Conservation (phyloP, 2,113 vertebrate species). For the Urocitellus parryii region DNA sequence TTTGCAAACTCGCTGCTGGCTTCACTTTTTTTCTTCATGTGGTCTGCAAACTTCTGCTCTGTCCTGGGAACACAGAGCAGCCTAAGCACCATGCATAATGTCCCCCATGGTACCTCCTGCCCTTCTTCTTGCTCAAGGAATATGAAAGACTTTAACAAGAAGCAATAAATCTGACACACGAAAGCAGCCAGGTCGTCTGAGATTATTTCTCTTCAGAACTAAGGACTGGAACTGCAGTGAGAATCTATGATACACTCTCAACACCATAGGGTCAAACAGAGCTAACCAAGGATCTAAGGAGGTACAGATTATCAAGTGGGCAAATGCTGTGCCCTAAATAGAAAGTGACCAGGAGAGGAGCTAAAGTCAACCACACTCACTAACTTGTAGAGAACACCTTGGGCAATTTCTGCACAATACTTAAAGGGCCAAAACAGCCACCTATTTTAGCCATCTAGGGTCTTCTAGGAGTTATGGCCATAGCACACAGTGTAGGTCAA, state of each 20-base stretch:
- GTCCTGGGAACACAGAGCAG: conserved; percentile 86
- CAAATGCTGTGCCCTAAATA: background rate
- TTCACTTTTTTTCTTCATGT: conserved; percentile 97
- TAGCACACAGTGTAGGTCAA: background rate
- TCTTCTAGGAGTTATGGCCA: background rate
- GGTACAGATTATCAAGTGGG: background rate
- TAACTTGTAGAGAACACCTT: background rate
- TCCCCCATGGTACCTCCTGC: background rate
- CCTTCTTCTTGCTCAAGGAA: background rate
- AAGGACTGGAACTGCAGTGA: background rate
- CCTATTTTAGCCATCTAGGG: too few species aligned
- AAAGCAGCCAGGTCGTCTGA: background rate
- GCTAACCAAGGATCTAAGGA: background rate
- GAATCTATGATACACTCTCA: background rate
- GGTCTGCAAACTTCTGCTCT: conserved; percentile 98
- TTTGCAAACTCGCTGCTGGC: conserved; percentile 98
- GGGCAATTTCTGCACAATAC: background rate
- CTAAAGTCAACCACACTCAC: background rate
- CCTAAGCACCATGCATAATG: background rate
- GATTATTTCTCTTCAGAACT: background rate
- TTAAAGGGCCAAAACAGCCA: background rate
- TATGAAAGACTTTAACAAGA: background rate
- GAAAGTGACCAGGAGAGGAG: background rate
- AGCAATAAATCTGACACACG: background rate
- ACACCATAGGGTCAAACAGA: background rate